Conservation (phyloP, 2,113 vertebrate genomes). For the Antennarius striatus region DNA sequence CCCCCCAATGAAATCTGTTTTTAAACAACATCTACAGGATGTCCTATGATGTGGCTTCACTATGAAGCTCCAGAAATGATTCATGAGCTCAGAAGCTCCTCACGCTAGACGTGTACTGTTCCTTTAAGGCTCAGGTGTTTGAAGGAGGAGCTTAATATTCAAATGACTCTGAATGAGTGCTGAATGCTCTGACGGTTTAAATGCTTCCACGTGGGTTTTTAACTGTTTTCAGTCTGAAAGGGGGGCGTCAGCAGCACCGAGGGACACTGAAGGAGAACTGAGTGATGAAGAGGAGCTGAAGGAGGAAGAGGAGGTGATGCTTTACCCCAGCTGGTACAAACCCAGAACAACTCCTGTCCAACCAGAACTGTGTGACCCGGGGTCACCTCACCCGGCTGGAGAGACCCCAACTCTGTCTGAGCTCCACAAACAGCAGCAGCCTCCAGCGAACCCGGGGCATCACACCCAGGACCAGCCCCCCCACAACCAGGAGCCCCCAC, state of each 20-base stretch:
- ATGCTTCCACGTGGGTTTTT: background rate
- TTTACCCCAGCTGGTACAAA: conserved; percentile 57
- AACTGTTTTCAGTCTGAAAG: conserved; percentile 26
- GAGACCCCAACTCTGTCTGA: background rate
- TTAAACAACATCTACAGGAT: no score
- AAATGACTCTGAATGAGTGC: no score
- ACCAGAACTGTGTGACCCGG: background rate
- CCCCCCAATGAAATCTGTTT: no score
- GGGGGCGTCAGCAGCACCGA: background rate
- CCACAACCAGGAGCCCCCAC: no score
- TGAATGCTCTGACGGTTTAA: no score
- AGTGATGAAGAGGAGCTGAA: background rate
- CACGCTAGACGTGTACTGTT: background rate
- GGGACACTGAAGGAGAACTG: background rate
- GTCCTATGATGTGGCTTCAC: no score
- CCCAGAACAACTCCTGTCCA: conserved; percentile 19
- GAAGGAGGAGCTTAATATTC: no score
- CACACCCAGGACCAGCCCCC: no score
- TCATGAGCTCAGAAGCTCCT: no score
- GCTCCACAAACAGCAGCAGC: background rate
- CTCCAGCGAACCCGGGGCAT: background rate
- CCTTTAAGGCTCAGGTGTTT: no score
- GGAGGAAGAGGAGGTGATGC: conserved; percentile 12
- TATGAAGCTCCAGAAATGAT: no score
- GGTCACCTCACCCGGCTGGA: background rate